phyloP scores from a whole-genome alignment of 2,113 vertebrate genomes.

The Oryzias curvinotus region DNA sequence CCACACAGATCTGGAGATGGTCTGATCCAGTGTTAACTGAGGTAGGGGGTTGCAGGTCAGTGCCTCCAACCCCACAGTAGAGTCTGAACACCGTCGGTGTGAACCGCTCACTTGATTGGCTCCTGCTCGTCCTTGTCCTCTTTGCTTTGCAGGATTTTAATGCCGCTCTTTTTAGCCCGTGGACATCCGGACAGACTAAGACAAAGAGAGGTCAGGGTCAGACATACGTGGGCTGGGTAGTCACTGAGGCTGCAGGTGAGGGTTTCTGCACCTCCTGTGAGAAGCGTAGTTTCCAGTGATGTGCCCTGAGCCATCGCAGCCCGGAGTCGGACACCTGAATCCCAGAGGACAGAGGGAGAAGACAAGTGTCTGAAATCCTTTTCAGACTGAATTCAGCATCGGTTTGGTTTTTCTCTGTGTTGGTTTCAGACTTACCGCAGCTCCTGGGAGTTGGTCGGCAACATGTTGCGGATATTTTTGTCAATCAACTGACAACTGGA shows the following conservation, averaged over 20 bases:
- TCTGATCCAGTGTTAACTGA: too few relatives aligned
- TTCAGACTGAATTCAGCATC: neutral
- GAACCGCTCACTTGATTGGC: constrained; percentile 87
- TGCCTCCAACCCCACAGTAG: neutral
- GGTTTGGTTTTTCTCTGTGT: neutral
- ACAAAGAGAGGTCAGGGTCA: constrained; percentile 81
- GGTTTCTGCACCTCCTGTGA: constrained; percentile 87
- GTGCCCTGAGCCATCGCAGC: constrained; percentile 97
- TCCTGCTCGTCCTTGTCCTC: constrained; percentile 98
- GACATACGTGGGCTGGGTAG: neutral
- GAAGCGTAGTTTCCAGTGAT: constrained; percentile 99
- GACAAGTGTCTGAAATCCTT: too few relatives aligned
- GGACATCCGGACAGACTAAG: constrained; percentile 95
- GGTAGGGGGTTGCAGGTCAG: too few relatives aligned
- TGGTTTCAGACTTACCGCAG: constrained; percentile 85
- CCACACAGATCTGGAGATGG: too few relatives aligned
- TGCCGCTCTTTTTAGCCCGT: constrained; percentile 93
- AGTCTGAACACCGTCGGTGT: neutral
- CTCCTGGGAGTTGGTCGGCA: constrained; percentile 93
- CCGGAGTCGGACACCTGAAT: constrained; percentile 93
- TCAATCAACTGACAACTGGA: constrained; percentile 96
- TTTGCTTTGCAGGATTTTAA: constrained; percentile 97
- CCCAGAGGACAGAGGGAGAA: too few relatives aligned
- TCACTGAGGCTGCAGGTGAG: neutral
- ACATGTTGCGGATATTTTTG: constrained; percentile 93